phyloP scores from a whole-genome alignment of 2,888 invertebrate genomes.

The Xestia rhomboidea region DNA sequence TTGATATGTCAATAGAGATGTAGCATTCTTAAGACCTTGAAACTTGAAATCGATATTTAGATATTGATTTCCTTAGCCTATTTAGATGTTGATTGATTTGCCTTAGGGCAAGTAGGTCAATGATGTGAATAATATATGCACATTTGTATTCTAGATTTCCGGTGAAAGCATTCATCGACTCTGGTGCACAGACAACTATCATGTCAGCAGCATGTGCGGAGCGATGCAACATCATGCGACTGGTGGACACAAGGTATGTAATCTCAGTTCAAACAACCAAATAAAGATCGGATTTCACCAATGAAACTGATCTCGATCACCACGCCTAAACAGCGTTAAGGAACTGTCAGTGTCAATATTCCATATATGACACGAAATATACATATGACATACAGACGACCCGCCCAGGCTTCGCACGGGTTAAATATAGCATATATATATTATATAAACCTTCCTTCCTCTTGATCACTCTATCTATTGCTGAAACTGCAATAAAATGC shows the following conservation, averaged over 20 bases:
- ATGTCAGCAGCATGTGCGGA: constrained; percentile 99
- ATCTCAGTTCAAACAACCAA: not conserved
- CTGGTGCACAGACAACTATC: constrained; percentile 99
- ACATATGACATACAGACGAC: no score
- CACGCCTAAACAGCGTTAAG: not conserved
- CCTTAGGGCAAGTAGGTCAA: not conserved
- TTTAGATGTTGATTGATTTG: no score
- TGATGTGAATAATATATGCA: constrained; percentile 2
- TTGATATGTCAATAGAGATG: not conserved
- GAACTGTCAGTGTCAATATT: not conserved
- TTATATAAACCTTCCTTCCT: no score
- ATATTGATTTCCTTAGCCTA: no score
- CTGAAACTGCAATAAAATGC: no score
- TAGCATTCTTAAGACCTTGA: not conserved
- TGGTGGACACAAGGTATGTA: constrained; percentile 94
- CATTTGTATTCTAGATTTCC: constrained; percentile 90
- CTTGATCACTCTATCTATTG: no score
- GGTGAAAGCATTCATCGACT: constrained; percentile 99
- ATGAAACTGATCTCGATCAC: not conserved
- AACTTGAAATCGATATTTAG: not conserved
- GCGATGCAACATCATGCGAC: constrained; percentile 97
- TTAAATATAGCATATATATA: no score
- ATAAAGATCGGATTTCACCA: not conserved
- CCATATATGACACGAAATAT: not conserved
- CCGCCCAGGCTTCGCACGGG: no score